Conservation (phyloP, 2,888 invertebrate genomes). For the Sylvicola fuscatus region DNA sequence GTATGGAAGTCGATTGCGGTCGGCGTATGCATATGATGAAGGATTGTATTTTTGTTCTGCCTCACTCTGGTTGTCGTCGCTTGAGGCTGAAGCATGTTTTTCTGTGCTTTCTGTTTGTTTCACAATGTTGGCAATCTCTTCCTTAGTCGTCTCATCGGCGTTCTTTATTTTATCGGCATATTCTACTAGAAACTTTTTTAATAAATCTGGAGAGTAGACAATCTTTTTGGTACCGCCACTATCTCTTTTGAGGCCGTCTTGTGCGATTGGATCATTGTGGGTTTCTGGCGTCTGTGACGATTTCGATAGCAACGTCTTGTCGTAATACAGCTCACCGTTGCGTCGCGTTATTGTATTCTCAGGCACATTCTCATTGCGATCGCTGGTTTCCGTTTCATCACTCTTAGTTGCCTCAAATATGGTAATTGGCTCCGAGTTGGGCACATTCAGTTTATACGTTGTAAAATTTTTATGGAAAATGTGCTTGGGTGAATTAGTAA, state of each 20-base stretch:
- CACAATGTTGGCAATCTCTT: neutral
- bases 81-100: conserved; percentile 1
- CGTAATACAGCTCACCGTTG: neutral
- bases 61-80: no score
- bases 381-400: conserved; percentile 10
- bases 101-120: neutral
- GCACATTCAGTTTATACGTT: conserved; percentile 32
- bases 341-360: neutral
- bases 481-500: conserved; percentile 16
- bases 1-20: conserved; percentile 23
- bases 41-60: conserved; percentile 10
- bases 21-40: conserved; percentile 15
- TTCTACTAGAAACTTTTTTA: conserved; percentile 37
- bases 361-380: conserved; percentile 1
- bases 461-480: conserved; percentile 20
- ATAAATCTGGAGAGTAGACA: conserved; percentile 29
- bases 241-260: neutral
- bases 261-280: conserved; percentile 1
- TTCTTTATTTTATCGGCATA: conserved; percentile 34
- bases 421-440: conserved; percentile 33
- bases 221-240: conserved; percentile 19
- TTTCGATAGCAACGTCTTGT: neutral
- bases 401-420: conserved; percentile 30
- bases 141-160: conserved; percentile 2
- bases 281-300: conserved; percentile 1